Percentiles rank a stretch among this genome's conserved stretches.
Evolutionary conservation across 2,113 vertebrate genomes (phyloP).

Genomic region (Petromus typicus): DNA sequence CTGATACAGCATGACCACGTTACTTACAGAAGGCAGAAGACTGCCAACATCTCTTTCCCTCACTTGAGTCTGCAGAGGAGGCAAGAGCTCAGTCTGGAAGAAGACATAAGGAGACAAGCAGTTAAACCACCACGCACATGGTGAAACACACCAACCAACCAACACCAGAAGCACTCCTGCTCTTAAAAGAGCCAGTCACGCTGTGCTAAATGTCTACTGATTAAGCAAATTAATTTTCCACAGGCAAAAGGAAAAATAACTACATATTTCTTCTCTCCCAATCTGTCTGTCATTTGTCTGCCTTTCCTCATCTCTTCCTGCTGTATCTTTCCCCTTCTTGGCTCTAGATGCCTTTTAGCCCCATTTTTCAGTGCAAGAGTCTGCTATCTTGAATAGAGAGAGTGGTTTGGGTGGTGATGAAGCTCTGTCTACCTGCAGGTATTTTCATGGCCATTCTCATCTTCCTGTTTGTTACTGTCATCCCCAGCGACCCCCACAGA

Average conservation of each 20-base stretch:
- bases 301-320: neutral
- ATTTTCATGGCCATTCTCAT: neutral
- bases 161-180: neutral
- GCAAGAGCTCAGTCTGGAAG: conserved; percentile 82
- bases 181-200: conserved; percentile 13
- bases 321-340: neutral
- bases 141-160: neutral
- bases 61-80: conserved; percentile 82
- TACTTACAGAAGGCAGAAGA: conserved; percentile 84
- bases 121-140: neutral
- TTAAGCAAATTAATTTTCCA: conserved; percentile 8
- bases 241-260: neutral
- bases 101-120: conserved; percentile 55
- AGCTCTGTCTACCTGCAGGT: neutral
- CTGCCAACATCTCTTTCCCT: conserved; percentile 76
- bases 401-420: neutral
- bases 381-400: neutral
- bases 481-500: neutral
- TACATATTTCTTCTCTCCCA: neutral
- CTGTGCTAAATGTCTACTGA: neutral
- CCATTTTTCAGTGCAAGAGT: neutral
- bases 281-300: neutral
- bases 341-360: neutral
- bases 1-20: neutral
- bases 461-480: neutral